A percentile compares a stretch with the other conserved stretches of the same genome.
phyloP scores from a whole-genome alignment of 1,140 invertebrate species.

The Euglossa dilemma region DNA sequence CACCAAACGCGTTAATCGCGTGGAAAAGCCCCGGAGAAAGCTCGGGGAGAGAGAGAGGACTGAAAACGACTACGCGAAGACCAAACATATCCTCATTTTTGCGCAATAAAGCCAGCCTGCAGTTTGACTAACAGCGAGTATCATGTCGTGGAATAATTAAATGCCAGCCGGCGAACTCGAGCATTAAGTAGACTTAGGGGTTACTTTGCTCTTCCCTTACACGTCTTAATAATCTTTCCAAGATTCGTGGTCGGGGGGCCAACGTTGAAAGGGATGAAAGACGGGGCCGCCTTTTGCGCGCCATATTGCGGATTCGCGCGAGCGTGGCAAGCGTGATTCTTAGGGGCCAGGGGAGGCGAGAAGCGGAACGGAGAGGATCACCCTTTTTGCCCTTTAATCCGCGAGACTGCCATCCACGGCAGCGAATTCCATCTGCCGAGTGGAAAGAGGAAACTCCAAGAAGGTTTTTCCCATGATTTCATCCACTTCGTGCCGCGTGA shows the following conservation, averaged over 20 bases:
- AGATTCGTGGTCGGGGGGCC: slow-evolving; percentile 33
- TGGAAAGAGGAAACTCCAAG: neutral
- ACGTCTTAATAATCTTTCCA: slow-evolving; percentile 61
- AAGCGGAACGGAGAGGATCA: slow-evolving; percentile 16
- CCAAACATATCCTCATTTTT: neutral
- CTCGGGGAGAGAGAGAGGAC: no score
- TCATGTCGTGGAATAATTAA: slow-evolving; percentile 61
- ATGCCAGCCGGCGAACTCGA: slow-evolving; percentile 50
- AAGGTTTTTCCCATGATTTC: neutral
- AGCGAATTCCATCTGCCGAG: neutral
- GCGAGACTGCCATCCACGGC: slow-evolving; percentile 23
- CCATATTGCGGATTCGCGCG: slow-evolving; percentile 34
- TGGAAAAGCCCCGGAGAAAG: no score
- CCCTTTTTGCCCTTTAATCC: slow-evolving; percentile 45
- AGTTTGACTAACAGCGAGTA: slow-evolving; percentile 34
- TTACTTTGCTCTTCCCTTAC: slow-evolving; percentile 52
- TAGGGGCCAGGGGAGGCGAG: neutral
- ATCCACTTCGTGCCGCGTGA: neutral
- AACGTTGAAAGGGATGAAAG: slow-evolving; percentile 24
- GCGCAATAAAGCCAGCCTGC: slow-evolving; percentile 35
- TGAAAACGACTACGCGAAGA: neutral
- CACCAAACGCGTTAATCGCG: no score
- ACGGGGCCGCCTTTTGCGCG: neutral
- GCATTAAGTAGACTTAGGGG: slow-evolving; percentile 54
- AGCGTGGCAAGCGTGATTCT: slow-evolving; percentile 15